Evolutionary conservation across 2,113 vertebrate genomes (phyloP).

Genomic region (Speoplatyrhinus poulsoni): DNA sequence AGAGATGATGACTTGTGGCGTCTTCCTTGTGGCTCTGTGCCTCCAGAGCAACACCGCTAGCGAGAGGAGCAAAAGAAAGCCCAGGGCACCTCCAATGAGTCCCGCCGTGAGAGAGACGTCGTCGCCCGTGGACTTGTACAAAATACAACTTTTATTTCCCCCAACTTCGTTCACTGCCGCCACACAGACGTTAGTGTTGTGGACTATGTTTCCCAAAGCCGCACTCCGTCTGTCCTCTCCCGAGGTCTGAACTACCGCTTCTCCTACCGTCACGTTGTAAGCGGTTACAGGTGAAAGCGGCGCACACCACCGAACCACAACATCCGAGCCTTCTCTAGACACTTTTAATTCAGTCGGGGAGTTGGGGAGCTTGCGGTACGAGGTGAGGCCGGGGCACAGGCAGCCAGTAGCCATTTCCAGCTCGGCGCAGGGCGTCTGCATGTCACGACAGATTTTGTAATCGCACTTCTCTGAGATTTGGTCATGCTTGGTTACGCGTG

Average conservation of each 20-base stretch:
- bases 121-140: conserved; percentile 36
- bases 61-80: conserved; percentile 60
- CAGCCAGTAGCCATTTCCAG: conserved; percentile 35
- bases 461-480: conserved; percentile 17
- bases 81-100: conserved; percentile 69
- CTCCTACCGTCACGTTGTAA: conserved; percentile 58
- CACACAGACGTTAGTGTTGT: conserved; percentile 63
- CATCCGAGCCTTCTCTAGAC: conserved; percentile 48
- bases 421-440: conserved; percentile 45
- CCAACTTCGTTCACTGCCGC: conserved; percentile 61
- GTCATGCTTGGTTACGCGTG: accelerated
- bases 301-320: conserved; percentile 70
- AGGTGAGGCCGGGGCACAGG: conserved; percentile 61
- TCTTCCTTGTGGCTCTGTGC: conserved; percentile 42
- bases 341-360: conserved; percentile 39
- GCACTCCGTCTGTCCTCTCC: conserved; percentile 24
- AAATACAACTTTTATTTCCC: conserved; percentile 37
- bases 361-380: conserved; percentile 11
- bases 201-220: conserved; percentile 24
- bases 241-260: neutral
- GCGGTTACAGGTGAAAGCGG: conserved; percentile 58
- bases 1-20: conserved; percentile 48
- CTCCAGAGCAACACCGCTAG: conserved; percentile 69
- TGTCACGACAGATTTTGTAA: conserved; percentile 64
- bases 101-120: conserved; percentile 56